Conservation (phyloP, 1,140 invertebrate genomes). For the Procambarus clarkii region DNA sequence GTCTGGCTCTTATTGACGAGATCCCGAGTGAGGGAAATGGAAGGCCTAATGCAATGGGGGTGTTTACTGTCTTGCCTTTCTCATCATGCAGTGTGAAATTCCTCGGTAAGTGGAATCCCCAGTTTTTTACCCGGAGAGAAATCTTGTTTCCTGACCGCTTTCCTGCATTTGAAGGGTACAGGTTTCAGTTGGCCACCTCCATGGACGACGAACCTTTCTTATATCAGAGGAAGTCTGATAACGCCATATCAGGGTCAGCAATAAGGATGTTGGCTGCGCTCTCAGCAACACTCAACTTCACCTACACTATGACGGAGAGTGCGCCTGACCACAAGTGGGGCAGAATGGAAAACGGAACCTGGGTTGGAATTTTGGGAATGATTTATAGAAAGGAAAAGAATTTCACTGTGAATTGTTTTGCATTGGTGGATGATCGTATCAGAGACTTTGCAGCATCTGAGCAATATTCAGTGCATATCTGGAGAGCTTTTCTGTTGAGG, state of each 20-base stretch:
- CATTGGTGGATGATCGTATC: background rate
- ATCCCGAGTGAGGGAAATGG: background rate
- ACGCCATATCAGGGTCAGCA: no score
- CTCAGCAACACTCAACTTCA: background rate
- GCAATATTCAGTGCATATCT: background rate
- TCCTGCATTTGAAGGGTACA: background rate
- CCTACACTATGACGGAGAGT: background rate
- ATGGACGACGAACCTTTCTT: background rate
- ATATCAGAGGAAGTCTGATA: no score
- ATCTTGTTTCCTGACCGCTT: no score
- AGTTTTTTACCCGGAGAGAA: background rate
- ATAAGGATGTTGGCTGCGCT: background rate
- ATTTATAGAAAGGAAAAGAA: slow-evolving; percentile 2
- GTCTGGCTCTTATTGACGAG: background rate
- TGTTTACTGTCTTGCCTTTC: slow-evolving; percentile 19
- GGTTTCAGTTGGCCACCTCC: background rate
- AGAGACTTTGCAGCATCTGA: background rate
- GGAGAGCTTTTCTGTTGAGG: background rate
- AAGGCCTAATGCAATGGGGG: slow-evolving; percentile 1
- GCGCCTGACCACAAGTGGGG: no score
- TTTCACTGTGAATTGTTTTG: background rate
- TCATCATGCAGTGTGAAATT: background rate
- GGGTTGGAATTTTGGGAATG: no score
- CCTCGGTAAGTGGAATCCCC: background rate
- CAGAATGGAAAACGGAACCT: no score